A percentile compares a stretch with the other conserved stretches of the same genome.
Evolutionary conservation across 2,113 vertebrate genomes (phyloP).

Genomic region (Oceanodroma tethys): DNA sequence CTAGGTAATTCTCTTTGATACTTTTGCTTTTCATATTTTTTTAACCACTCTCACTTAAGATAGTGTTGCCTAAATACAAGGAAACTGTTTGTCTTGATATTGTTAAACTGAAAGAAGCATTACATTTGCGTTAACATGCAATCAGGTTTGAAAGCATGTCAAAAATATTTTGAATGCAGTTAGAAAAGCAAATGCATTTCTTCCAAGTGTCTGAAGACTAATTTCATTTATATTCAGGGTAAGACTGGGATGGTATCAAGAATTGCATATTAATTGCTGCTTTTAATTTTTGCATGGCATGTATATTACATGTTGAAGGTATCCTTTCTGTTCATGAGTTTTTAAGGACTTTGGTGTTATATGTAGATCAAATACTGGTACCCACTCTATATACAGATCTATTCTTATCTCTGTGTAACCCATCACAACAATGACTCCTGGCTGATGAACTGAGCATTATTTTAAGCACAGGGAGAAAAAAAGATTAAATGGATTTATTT

Average conservation of each 20-base stretch:
- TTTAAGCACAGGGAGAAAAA: not conserved
- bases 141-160: not conserved
- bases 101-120: not conserved
- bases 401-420: not conserved
- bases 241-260: not conserved
- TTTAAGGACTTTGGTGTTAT: not conserved
- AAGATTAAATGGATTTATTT: not conserved
- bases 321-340: not conserved
- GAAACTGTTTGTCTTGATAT: not conserved
- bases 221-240: not conserved
- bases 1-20: not conserved
- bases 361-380: not conserved
- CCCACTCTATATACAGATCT: rapidly evolving
- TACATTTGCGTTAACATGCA: not conserved
- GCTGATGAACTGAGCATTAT: not conserved
- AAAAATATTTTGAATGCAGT: not conserved
- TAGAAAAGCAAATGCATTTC: not conserved
- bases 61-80: not conserved
- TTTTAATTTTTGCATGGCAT: not conserved
- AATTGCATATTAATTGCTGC: not conserved
- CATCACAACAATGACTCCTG: not conserved
- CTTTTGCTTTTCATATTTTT: not conserved
- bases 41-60: not conserved
- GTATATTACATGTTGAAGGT: not conserved
- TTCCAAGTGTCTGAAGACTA: not conserved